Conservation (phyloP, 2,888 invertebrate genomes). For the Mesoligia furuncula region DNA sequence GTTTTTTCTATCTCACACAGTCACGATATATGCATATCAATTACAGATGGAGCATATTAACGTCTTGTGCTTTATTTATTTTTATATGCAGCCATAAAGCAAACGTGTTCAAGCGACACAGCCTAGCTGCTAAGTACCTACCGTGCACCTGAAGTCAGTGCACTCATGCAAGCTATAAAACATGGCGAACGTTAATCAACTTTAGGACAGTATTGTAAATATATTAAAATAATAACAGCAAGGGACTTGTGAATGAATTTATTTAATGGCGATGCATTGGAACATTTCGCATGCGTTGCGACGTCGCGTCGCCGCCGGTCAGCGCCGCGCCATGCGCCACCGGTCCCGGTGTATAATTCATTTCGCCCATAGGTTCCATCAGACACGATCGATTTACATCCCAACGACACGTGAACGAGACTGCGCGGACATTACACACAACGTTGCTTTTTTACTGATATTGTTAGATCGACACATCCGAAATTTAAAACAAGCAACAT, state of each 20-base stretch:
- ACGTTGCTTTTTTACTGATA: conserved; percentile 11
- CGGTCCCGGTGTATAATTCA: conserved; percentile 60
- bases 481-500: conserved; percentile 16
- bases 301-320: conserved; percentile 58
- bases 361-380: conserved; percentile 53
- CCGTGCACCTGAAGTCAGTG: not conserved
- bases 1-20: conserved; percentile 57
- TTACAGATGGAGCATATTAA: conserved; percentile 46
- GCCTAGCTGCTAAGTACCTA: conserved; percentile 22
- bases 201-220: conserved; percentile 31
- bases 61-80: conserved; percentile 32
- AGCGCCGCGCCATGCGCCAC: conserved; percentile 32
- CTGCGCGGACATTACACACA: conserved; percentile 25
- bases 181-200: conserved; percentile 36
- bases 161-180: conserved; percentile 25
- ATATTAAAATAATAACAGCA: conserved; percentile 36
- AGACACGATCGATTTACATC: conserved; percentile 63
- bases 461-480: conserved; percentile 20
- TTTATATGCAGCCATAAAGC: conserved; percentile 15
- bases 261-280: conserved; percentile 48
- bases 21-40: conserved; percentile 44
- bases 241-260: conserved; percentile 52
- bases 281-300: conserved; percentile 53
- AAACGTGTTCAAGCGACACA: conserved; percentile 23
- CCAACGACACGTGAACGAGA: conserved; percentile 58